Evolutionary conservation across 2,888 invertebrate species (phyloP), one percentile per base, ranked within the genome.

Genomic region (Shargacucullia verbasci): DNA sequence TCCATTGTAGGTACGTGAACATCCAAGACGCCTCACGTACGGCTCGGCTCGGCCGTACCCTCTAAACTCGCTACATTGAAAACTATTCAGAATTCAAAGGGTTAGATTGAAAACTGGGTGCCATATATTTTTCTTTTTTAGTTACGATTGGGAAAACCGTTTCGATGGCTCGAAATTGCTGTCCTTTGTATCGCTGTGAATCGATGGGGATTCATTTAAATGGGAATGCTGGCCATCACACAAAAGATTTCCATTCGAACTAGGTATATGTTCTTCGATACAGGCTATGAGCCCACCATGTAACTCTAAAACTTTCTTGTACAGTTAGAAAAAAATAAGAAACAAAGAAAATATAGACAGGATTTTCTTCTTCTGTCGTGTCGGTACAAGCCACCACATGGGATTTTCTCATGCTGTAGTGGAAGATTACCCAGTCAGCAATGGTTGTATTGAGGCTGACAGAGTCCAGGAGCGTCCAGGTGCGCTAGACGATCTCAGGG

Each of bases 161-260:
- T 72, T 70, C 78, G 68, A 74, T 71, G 64, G 57, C 48, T 64
- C 57, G 63, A 62, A 68, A 78, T 78, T 73, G 76, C 49, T 71
- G 70, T 69, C 69, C 71, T 78, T 78, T 78, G 72, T 73, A 69
- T 67, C 76, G 70, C 33, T 49, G 53, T 64, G 62, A 76, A 76
- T 76, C 73, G 64, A 76, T 76, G 58, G 70, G 68, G 76, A 76
- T 76, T 76, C 65, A 70, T 75, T 76, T 70, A 70, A 74, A 76
- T 70, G 54, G 62, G 67, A 50, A 73, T 70, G 64, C 60, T 57
- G 41, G 58, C 58, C 50, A 65, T 75, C 64, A 65, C 68, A 71
- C 72, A 73, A 73, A 75, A 71, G 68, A 62, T 44, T 49, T 46
- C 44, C 35, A 62, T 68, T 65, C 56, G 61, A 72, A 65, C 72